These are phyloP conservation scores for Pipra filicauda DNA, from an alignment of 2,113 vertebrate species.

Conservation along the genomic window DNA sequence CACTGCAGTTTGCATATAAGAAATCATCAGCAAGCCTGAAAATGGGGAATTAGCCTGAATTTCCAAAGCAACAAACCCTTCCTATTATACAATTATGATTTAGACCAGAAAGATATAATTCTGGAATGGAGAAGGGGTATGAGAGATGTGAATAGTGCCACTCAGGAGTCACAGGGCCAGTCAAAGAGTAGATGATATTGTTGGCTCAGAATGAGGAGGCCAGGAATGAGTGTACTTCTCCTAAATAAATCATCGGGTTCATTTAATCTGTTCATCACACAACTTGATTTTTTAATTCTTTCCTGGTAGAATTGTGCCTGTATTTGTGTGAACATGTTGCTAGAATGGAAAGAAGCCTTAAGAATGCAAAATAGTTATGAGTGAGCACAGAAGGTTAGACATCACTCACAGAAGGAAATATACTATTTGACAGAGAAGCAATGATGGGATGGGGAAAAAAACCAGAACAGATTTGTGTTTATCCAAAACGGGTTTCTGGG, in stretches of 20 bases:
- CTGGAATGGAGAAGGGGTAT: background rate
- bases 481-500: background rate
- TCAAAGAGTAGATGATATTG: background rate
- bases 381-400: background rate
- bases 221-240: background rate
- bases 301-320: background rate
- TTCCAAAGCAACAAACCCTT: background rate
- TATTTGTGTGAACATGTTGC: background rate
- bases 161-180: background rate
- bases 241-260: background rate
- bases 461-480: background rate
- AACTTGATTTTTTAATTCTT: background rate
- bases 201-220: background rate
- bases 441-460: background rate
- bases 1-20: accelerated
- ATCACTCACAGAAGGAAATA: background rate
- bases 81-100: background rate
- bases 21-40: background rate
- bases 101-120: background rate
- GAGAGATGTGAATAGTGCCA: background rate
- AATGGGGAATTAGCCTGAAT: background rate
- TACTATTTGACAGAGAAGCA: background rate
- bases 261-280: background rate
- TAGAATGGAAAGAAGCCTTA: background rate
- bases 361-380: background rate